Percentiles rank a stretch among this genome's conserved stretches.
Conservation (phyloP, 1,140 invertebrate genomes). For the Sycobia sp. region DNA sequence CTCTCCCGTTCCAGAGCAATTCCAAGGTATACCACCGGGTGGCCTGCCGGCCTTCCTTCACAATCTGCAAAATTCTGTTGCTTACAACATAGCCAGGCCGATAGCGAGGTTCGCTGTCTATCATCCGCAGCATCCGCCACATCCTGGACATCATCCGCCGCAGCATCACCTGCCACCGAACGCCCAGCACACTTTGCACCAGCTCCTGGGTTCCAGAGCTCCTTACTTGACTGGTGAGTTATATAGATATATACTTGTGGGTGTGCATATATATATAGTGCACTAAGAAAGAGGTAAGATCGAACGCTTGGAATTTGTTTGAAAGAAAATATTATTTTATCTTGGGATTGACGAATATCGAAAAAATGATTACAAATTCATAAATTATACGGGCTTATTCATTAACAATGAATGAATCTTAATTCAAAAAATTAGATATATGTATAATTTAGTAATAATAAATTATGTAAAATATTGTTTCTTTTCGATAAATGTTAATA, state of each 20-base stretch:
- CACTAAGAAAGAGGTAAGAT: too few relatives aligned
- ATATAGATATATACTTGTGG: too few relatives aligned
- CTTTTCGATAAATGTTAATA: too few relatives aligned
- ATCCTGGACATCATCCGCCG: constrained; percentile 58
- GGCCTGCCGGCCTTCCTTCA: constrained; percentile 57
- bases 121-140: constrained; percentile 57
- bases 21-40: constrained; percentile 53
- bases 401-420: too few relatives aligned
- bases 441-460: too few relatives aligned
- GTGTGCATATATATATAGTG: too few relatives aligned
- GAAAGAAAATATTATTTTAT: too few relatives aligned
- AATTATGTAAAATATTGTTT: too few relatives aligned
- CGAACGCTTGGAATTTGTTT: not conserved
- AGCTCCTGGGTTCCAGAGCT: constrained; percentile 59
- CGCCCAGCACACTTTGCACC: constrained; percentile 62
- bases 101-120: constrained; percentile 63
- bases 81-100: constrained; percentile 63
- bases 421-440: too few relatives aligned
- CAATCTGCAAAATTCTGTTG: constrained; percentile 56
- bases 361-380: too few relatives aligned
- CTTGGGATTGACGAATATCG: too few relatives aligned
- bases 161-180: constrained; percentile 57
- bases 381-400: too few relatives aligned
- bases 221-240: constrained; percentile 64
- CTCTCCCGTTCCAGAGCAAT: constrained; percentile 54